Percentiles rank a stretch among this genome's conserved stretches.
phyloP scores from a whole-genome alignment of 1,140 invertebrate genomes.

The Calliphora vicina region DNA sequence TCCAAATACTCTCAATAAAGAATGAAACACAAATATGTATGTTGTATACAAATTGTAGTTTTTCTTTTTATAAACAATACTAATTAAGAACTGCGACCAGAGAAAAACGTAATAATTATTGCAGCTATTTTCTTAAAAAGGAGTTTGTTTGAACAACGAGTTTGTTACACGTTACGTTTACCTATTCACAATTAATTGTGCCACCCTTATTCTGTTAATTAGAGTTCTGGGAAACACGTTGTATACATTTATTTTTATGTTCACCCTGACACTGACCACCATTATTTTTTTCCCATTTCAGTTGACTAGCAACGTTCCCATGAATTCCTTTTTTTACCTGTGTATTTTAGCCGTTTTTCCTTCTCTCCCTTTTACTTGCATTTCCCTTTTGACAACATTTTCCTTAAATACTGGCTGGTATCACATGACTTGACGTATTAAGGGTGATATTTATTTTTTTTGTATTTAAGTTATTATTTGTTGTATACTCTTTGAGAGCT shows the following conservation, averaged over 20 bases:
- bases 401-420: too few relatives aligned
- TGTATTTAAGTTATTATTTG: background rate
- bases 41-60: background rate
- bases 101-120: too few relatives aligned
- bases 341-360: background rate
- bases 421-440: background rate
- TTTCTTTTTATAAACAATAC: background rate
- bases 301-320: constrained; percentile 6
- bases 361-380: background rate
- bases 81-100: background rate
- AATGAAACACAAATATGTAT: background rate
- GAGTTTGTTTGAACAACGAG: background rate
- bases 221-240: background rate
- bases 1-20: background rate
- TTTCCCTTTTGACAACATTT: background rate
- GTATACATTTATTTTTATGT: background rate
- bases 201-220: background rate
- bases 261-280: constrained; percentile 29
- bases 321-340: background rate
- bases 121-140: too few relatives aligned
- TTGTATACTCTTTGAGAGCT: background rate
- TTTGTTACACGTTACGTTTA: background rate
- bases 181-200: background rate
- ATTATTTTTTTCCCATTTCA: background rate
- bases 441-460: background rate